Percentiles rank a stretch among this genome's conserved stretches.
Evolutionary conservation across 2,113 vertebrate species (phyloP).

Genomic region (Pogonocichla stellata): DNA sequence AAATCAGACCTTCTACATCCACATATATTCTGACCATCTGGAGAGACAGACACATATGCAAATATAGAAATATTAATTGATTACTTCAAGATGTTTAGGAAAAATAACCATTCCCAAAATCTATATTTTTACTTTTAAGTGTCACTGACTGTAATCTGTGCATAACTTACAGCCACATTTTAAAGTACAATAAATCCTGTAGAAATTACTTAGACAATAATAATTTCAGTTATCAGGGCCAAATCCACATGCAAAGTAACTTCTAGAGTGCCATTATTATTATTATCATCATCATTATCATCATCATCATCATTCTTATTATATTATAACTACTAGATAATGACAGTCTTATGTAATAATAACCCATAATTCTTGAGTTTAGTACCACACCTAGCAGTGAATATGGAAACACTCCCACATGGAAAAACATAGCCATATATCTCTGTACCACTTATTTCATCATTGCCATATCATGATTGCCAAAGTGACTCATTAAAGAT

Average conservation of each 20-base stretch:
- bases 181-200: background rate
- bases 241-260: background rate
- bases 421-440: background rate
- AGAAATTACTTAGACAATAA: background rate
- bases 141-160: background rate
- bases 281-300: background rate
- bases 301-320: background rate
- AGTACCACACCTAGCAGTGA: background rate
- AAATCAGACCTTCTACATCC: background rate
- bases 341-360: background rate
- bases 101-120: background rate
- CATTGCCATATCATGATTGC: rapidly evolving
- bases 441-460: background rate
- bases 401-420: background rate
- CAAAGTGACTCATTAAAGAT: background rate
- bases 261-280: background rate
- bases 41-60: rapidly evolving
- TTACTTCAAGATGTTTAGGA: background rate
- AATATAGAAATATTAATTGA: background rate
- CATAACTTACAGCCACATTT: background rate
- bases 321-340: background rate
- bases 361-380: background rate
- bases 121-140: background rate
- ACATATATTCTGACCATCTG: background rate
- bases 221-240: background rate